These are phyloP conservation scores for Wiebesia pumilae DNA, from an alignment of 1,140 invertebrate genomes.

Conservation along the genomic window DNA sequence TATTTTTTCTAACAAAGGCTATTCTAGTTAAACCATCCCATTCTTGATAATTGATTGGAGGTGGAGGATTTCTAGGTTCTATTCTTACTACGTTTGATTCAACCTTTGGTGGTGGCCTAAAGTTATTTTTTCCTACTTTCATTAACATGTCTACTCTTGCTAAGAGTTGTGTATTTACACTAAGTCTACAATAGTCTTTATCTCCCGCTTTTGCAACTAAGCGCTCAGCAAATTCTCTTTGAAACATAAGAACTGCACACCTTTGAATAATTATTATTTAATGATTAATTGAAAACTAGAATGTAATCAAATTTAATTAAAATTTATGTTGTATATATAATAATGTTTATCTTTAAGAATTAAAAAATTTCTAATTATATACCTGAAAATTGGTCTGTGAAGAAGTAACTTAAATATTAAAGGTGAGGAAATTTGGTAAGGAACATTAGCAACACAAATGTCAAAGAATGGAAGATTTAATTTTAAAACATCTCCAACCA, in stretches of 20 bases:
- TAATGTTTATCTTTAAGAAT: no score
- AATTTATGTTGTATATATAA: no score
- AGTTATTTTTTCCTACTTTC: slow-evolving; percentile 99
- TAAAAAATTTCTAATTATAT: slow-evolving; percentile 33
- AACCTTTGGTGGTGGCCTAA: slow-evolving; percentile 97
- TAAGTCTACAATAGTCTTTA: slow-evolving; percentile 97
- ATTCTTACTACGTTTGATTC: slow-evolving; percentile 99
- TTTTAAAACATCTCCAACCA: slow-evolving; percentile 96
- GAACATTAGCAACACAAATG: slow-evolving; percentile 99
- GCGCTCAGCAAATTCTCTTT: slow-evolving; percentile 98
- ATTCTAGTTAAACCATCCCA: slow-evolving; percentile 98
- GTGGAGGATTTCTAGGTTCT: slow-evolving; percentile 97
- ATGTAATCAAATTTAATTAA: no score
- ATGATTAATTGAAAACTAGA: background rate
- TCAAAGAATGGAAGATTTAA: slow-evolving; percentile 98
- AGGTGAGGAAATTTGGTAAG: slow-evolving; percentile 99
- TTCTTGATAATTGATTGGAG: slow-evolving; percentile 96
- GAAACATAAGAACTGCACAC: slow-evolving; percentile 99
- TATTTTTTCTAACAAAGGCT: slow-evolving; percentile 96
- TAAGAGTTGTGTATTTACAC: slow-evolving; percentile 96
- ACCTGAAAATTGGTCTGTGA: slow-evolving; percentile 81
- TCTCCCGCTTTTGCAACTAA: slow-evolving; percentile 97
- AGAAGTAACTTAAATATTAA: slow-evolving; percentile 97
- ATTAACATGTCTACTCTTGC: slow-evolving; percentile 97
- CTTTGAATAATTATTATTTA: slow-evolving; percentile 76